Base-by-base conservation (phyloP, 2,113 vertebrate species). In the Bos indicus region DNA sequence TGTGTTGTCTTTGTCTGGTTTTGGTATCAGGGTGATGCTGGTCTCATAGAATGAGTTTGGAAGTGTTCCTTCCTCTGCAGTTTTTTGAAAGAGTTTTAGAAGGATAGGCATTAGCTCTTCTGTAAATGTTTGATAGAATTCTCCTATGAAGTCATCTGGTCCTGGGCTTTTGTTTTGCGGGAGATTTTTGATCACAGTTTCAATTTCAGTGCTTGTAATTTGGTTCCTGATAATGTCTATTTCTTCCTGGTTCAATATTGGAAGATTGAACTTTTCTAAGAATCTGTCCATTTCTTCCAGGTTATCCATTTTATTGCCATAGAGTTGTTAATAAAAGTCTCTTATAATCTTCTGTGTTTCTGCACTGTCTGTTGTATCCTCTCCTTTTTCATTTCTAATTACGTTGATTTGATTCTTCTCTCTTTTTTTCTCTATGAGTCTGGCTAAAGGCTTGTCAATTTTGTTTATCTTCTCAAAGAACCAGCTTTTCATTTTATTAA, bases 21-120 rank as follows among this genome's bases (percentile, higher is more conserved):
- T 64, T 17, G 15, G 30, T 17, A n/a, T n/a, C 15, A n/a, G 62
- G 62, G 62, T n/a, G 30, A 64, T 64, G 30, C 3, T 0, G 0
- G 30, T 15, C 30, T 64, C 7, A 1, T n/a, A 64, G 30, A n/a
- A 64, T 67, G 62, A 67, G 62, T 67, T 67, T 67, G 16, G 33
- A 67, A n/a, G 62, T 67, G 16, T n/a, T 67, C 62, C 33, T 67
- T 67, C 16, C 62, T 67, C 33, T 67, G 33, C 15, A n/a, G 14
- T n/a, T 19, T 67, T n/a, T n/a, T 67, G 62, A 67, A 67, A n/a
- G 16, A n/a, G 33, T 67, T 67, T n/a, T n/a, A 67, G 33, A 67
- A 19, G 16, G 16, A 67, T 67, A 67, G 33, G 33, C 62, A 19
- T 67, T 67, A 67, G 33, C 16, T n/a, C 16, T n/a, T 67, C 33